Percentiles rank a stretch among this genome's conserved stretches.
These are phyloP conservation scores for Bufo bufo DNA, from an alignment of 2,113 vertebrate species.

Conservation along the genomic window DNA sequence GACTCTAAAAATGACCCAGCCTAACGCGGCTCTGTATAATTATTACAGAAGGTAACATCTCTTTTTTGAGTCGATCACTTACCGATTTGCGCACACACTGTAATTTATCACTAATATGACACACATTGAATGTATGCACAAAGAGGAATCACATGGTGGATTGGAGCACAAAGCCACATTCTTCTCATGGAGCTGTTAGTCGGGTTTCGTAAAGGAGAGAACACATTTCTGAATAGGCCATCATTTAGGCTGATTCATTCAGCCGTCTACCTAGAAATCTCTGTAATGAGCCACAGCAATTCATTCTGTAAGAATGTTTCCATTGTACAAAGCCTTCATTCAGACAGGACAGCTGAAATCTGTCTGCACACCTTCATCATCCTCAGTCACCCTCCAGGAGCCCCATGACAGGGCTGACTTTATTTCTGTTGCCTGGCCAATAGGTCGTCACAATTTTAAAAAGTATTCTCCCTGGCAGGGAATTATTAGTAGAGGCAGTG, in stretches of 20 bases:
- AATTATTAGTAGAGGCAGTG: background rate
- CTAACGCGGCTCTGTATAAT: background rate
- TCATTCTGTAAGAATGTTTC: background rate
- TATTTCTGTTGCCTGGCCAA: background rate
- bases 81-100: background rate
- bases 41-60: background rate
- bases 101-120: background rate
- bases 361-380: background rate
- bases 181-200: background rate
- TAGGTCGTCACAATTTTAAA: background rate
- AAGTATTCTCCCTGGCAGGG: background rate
- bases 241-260: slow-evolving; percentile 29
- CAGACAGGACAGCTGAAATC: background rate
- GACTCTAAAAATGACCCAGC: too few relatives aligned
- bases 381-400: background rate
- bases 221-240: slow-evolving; percentile 13
- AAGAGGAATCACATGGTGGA: background rate
- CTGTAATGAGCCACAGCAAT: background rate
- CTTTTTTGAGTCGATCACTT: background rate
- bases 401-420: background rate
- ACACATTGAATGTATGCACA: background rate
- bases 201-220: slow-evolving; percentile 17
- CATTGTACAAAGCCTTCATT: background rate
- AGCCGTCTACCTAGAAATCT: background rate
- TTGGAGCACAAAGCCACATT: slow-evolving; percentile 2